Evolutionary conservation across 2,113 vertebrate genomes (phyloP).

Genomic region (Polypterus bichir): DNA sequence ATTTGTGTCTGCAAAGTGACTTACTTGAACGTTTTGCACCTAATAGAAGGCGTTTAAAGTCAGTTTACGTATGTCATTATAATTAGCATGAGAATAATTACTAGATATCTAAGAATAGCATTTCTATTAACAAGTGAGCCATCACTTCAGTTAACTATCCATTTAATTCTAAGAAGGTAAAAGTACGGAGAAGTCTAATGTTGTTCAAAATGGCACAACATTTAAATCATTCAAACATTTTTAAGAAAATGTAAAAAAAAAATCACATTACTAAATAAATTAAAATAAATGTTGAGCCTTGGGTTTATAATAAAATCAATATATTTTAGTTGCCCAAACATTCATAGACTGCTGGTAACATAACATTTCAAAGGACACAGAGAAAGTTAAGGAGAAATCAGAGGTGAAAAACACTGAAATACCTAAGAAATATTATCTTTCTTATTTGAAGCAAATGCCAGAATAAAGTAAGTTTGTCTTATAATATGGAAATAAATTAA

Average conservation of each 20-base stretch:
- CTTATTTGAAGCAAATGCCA: constrained; percentile 14
- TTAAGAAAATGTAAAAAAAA: constrained; percentile 31
- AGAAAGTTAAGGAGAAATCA: constrained; percentile 2
- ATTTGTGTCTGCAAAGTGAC: constrained; percentile 58
- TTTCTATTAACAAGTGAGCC: constrained; percentile 44
- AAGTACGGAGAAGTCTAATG: constrained; percentile 50
- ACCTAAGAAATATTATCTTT: too few species aligned
- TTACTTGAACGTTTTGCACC: constrained; percentile 35
- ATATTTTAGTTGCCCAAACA: constrained; percentile 1
- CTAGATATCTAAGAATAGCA: constrained; percentile 45
- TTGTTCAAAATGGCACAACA: constrained; percentile 63
- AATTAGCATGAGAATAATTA: constrained; percentile 52
- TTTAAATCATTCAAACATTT: constrained; percentile 44
- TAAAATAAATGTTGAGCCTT: too few species aligned
- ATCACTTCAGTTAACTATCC: constrained; percentile 59
- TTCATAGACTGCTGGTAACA: constrained; percentile 30
- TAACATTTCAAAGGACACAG: constrained; percentile 28
- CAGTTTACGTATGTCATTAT: constrained; percentile 49
- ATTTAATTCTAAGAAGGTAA: constrained; percentile 37
- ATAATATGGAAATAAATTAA: too few species aligned
- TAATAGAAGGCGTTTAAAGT: constrained; percentile 30
- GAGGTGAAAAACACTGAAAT: constrained; percentile 1
- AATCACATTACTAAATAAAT: too few species aligned
- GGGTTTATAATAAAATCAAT: neutral
- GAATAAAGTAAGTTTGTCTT: constrained; percentile 15